Evolutionary conservation across 53 echinoderm and acorn worm species (phyloP).

Genomic region (Arbacia lixula): DNA sequence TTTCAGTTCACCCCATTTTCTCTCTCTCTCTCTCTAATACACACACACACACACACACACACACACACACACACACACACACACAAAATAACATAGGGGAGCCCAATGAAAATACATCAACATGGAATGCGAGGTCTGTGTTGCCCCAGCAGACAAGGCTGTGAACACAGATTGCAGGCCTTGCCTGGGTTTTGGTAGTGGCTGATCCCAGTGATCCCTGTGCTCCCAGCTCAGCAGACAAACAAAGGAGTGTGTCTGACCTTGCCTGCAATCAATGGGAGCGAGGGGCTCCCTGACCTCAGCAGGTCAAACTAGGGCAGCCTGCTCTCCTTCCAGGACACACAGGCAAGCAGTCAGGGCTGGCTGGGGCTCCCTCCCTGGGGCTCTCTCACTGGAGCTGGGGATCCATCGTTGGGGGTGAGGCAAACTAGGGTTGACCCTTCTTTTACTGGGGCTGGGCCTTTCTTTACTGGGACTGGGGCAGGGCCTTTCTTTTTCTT

Average conservation of each 20-base stretch:
- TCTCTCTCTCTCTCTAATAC: neutral
- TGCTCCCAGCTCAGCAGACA: neutral
- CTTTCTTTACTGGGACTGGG: no score
- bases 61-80: constrained; percentile 18
- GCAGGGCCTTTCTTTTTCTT: no score
- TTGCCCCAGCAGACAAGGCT: constrained; percentile 2
- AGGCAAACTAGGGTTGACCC: no score
- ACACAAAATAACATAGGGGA: neutral
- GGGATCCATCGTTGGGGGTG: no score
- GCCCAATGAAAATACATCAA: no score
- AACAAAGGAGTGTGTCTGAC: constrained; percentile 43
- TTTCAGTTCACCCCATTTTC: no score
- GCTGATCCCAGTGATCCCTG: neutral
- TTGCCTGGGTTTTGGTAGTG: constrained; percentile 2
- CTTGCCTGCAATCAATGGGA: constrained; percentile 36
- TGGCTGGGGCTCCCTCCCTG: no score
- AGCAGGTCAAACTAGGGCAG: constrained; percentile 47
- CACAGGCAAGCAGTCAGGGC: no score
- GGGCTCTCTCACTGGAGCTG: no score
- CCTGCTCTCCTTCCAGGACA: constrained; percentile 21
- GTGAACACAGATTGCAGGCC: no score
- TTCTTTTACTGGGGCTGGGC: no score
- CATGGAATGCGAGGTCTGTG: constrained; percentile 28
- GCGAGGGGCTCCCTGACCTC: constrained; percentile 22
- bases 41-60: neutral